Evolutionary conservation across 2,797 vertebrate species (phyloP).

Genomic region (Psittacula echo): DNA sequence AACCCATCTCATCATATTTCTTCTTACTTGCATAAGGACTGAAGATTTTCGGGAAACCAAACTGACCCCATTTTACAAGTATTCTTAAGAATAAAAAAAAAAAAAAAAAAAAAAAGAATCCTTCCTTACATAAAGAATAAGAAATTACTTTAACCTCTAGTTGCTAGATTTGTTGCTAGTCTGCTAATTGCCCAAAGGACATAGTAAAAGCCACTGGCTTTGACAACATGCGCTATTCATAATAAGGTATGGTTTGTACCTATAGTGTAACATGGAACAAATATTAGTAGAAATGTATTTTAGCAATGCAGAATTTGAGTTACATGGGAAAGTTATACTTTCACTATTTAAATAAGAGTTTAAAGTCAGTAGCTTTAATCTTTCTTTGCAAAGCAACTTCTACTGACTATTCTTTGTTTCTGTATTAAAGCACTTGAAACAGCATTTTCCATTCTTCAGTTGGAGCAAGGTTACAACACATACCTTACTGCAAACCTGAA

Average conservation of each 20-base stretch:
- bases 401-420: background rate
- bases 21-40: background rate
- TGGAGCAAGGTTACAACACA: background rate
- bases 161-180: background rate
- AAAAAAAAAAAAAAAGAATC: too few relatives aligned
- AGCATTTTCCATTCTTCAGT: background rate
- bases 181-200: background rate
- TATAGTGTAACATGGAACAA: background rate
- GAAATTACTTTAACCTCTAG: background rate
- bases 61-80: background rate
- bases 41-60: background rate
- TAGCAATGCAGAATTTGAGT: background rate
- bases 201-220: background rate
- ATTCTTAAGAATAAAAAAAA: background rate
- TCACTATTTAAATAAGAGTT: background rate
- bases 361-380: background rate
- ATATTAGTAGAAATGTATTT: background rate
- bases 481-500: background rate
- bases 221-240: background rate
- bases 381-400: background rate
- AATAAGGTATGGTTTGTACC: background rate
- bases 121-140: background rate
- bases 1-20: background rate
- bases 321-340: background rate
- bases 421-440: background rate